These are phyloP conservation scores for Drosophila littoralis DNA, from an alignment of 1,140 invertebrate species.

Conservation along the genomic window DNA sequence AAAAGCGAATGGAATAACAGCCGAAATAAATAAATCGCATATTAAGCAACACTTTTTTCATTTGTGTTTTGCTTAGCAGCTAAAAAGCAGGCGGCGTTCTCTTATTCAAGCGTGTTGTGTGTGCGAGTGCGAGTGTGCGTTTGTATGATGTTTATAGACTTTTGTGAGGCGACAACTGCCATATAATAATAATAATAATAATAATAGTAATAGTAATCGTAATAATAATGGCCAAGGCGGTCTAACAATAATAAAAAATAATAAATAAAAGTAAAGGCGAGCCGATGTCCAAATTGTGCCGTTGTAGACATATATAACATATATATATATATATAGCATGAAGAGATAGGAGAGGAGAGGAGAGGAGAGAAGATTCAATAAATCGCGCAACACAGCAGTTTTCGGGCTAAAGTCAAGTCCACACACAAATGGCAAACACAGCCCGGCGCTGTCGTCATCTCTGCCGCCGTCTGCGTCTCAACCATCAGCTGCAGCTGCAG, in stretches of 20 bases:
- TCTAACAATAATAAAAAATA: neutral
- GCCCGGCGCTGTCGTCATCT: conserved; percentile 34
- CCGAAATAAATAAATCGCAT: conserved; percentile 32
- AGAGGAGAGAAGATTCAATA: too few species aligned
- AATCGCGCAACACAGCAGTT: too few species aligned
- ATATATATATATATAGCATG: too few species aligned
- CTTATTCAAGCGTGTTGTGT: neutral
- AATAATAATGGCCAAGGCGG: neutral
- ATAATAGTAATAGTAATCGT: neutral
- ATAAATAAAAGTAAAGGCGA: neutral
- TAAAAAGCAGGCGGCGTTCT: conserved; percentile 6
- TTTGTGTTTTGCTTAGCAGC: conserved; percentile 1
- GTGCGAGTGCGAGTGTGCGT: neutral
- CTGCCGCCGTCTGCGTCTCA: conserved; percentile 4
- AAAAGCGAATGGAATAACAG: conserved; percentile 26
- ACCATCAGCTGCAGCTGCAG: conserved; percentile 27
- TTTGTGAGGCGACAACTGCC: conserved; percentile 16
- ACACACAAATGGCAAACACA: conserved; percentile 61
- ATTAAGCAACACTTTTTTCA: conserved; percentile 40
- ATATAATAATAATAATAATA: conserved; percentile 24
- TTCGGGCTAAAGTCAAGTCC: conserved; percentile 4
- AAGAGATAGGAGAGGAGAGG: neutral
- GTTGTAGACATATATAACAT: too few species aligned
- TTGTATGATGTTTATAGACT: conserved; percentile 22
- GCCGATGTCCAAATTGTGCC: conserved; percentile 49